Conservation (phyloP, 2,797 vertebrate species). For the Numenius phaeopus region DNA sequence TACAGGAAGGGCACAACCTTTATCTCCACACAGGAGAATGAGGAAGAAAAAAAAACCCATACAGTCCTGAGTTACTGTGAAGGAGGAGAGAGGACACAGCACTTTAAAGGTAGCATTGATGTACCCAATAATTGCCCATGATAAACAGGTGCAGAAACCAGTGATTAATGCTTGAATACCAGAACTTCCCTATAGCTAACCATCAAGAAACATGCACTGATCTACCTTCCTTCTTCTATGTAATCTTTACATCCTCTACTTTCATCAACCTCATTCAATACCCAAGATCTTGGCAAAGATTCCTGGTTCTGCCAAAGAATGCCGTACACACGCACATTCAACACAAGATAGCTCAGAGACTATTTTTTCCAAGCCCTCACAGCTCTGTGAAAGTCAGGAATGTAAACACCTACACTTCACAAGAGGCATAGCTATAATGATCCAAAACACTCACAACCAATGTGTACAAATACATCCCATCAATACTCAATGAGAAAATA, state of each 20-base stretch:
- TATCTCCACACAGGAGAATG: background rate
- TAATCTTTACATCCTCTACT: background rate
- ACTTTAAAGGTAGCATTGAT: background rate
- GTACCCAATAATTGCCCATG: background rate
- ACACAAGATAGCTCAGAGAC: background rate
- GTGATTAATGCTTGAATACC: background rate
- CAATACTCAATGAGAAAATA: conserved; percentile 23
- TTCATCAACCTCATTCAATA: conserved; percentile 33
- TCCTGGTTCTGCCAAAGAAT: conserved; percentile 37
- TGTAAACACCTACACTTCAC: conserved; percentile 60
- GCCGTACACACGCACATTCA: background rate
- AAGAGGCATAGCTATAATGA: conserved; percentile 29
- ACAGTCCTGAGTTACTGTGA: background rate
- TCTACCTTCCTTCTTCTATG: background rate
- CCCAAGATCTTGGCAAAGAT: background rate
- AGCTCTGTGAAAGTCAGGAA: conserved; percentile 37
- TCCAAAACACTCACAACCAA: conserved; percentile 25
- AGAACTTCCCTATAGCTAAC: background rate
- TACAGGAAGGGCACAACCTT: background rate
- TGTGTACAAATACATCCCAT: conserved; percentile 60
- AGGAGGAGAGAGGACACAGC: background rate
- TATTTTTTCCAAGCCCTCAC: background rate
- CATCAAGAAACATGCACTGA: background rate
- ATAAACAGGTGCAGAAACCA: background rate
- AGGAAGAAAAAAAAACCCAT: background rate